Evolutionary conservation across 2,888 invertebrate genomes (phyloP).

Genomic region (Odontocolon sp.): DNA sequence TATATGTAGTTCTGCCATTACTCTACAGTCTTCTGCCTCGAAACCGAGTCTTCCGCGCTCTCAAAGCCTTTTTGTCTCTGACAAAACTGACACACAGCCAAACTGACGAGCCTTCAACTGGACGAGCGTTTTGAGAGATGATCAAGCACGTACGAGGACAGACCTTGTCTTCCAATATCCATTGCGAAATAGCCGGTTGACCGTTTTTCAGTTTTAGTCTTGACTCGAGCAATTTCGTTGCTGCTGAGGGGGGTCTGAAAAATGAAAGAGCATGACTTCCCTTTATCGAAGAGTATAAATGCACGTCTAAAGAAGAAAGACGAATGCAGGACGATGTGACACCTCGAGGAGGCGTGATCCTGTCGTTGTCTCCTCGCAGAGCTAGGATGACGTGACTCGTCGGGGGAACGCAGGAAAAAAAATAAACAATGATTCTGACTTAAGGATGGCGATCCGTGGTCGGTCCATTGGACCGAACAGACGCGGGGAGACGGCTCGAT

Average conservation of each 20-base stretch:
- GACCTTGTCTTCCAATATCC: slow-evolving; percentile 53
- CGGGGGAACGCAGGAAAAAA: slow-evolving; percentile 12
- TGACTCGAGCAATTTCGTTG: neutral
- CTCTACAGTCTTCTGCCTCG: slow-evolving; percentile 4
- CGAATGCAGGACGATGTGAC: slow-evolving; percentile 59
- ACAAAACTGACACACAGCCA: no score
- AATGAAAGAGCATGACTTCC: slow-evolving; percentile 79
- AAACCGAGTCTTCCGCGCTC: no score
- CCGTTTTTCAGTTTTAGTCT: slow-evolving; percentile 65
- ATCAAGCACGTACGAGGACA: slow-evolving; percentile 64
- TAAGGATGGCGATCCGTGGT: neutral
- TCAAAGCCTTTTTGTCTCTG: slow-evolving; percentile 39
- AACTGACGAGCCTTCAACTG: slow-evolving; percentile 3
- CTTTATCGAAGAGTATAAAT: slow-evolving; percentile 72
- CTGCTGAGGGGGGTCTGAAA: slow-evolving; percentile 68
- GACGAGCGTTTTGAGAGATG: slow-evolving; percentile 73
- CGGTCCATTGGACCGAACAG: slow-evolving; percentile 1
- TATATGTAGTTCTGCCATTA: no score
- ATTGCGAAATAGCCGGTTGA: slow-evolving; percentile 61
- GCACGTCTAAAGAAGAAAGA: slow-evolving; percentile 12
- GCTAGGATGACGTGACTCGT: slow-evolving; percentile 11
- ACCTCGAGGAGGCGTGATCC: slow-evolving; percentile 74
- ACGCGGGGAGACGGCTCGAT: neutral
- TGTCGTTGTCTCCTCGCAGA: slow-evolving; percentile 52
- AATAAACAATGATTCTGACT: slow-evolving; percentile 28